Base-by-base conservation (phyloP, 2,888 invertebrate species). In the Theretra japonica region DNA sequence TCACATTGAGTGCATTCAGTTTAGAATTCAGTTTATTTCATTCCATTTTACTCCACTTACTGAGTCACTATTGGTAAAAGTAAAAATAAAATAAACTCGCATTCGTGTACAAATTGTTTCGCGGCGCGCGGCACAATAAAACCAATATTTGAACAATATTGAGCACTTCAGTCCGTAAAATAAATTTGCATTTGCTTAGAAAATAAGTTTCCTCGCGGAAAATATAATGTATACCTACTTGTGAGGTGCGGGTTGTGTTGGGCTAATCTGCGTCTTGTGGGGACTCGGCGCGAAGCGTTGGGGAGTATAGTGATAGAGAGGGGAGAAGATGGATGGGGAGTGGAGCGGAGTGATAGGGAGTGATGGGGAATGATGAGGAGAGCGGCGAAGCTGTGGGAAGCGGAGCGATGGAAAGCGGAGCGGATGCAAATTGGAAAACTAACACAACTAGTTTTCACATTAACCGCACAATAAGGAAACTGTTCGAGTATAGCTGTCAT, bases 111-210 rank as follows among this genome's bases (percentile, higher is more conserved):
- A n/a, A 41, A 23, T 48, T 65, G 21, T 41, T 58, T 65, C 41
- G 6, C 33, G 21, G 23, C 41, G 41, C 62, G 3, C 15, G 33
- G 15, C 48, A 17, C 23, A 65, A 23, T 41, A 23, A 48, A 17
- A 65, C 33, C 23, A 65, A 65, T 65, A 23, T 25, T 62, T 62
- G n/a, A 8, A 65, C 65, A 65, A 48, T 23, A 65, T 23, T 15
- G 41, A 41, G 23, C 17, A 65, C 48, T 65, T 65, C 23, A 17
- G 15, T 65, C 23, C 41, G 41, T 62, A 65, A 65, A 48, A 65
- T 65, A 65, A 65, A 48, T 41, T 41, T 41, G 21, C n/a, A 65
- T 25, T 48, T 65, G 21, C 41, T 33, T 41, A 62, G 33, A 41
- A 62, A 62, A 41, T 62, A n/a, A n/a, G 41, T 62, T 62, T 62